Percentiles rank a stretch among this genome's conserved stretches.
Conservation (phyloP, 2,888 invertebrate genomes). For the Tipula vernalis region DNA sequence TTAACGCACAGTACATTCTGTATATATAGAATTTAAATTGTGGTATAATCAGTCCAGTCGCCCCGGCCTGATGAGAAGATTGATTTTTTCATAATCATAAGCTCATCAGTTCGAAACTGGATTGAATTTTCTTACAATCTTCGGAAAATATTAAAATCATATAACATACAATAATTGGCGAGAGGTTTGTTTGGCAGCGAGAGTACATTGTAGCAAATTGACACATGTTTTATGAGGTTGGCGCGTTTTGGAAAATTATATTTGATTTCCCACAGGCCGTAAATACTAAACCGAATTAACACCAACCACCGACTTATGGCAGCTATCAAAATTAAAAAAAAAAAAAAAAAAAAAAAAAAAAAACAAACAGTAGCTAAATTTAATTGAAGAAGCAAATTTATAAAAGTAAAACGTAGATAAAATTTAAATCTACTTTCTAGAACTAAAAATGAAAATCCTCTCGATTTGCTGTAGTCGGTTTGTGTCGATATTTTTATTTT, state of each 20-base stretch:
- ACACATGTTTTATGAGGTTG: not conserved
- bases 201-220: not conserved
- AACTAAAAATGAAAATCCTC: not conserved
- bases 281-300: not conserved
- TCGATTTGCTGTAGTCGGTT: not conserved
- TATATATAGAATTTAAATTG: no score
- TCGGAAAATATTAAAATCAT: no score
- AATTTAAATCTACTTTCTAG: not conserved
- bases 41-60: no score
- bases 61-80: no score
- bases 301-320: not conserved
- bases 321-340: not conserved
- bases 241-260: not conserved
- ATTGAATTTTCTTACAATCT: no score
- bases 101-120: no score
- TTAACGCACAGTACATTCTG: no score
- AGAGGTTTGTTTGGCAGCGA: no score
- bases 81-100: no score
- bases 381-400: not conserved
- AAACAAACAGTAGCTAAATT: not conserved
- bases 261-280: not conserved
- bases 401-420: not conserved
- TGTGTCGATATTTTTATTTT: not conserved
- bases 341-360: not conserved
- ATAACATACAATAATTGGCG: no score